Percentiles rank a stretch among this genome's conserved stretches.
Conservation (phyloP, 2,888 invertebrate species). For the Eurytoma californica region DNA sequence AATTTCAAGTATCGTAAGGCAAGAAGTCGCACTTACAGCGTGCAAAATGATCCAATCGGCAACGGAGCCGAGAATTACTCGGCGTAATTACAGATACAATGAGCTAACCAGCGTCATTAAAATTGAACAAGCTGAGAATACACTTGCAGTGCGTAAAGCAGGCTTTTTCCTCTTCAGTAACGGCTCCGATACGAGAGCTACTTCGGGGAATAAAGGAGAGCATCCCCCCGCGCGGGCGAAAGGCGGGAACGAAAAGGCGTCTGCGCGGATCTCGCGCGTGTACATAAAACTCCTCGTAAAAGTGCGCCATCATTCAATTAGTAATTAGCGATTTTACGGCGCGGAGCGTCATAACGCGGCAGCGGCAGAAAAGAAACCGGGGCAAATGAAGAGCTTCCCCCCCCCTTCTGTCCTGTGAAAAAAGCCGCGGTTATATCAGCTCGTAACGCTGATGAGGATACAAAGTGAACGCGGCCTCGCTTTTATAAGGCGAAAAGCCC, state of each 20-base stretch:
- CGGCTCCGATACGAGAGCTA: neutral
- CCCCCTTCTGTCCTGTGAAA: neutral
- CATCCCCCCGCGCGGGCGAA: neutral
- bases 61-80: too few relatives aligned
- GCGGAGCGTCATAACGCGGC: slow-evolving; percentile 36
- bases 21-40: too few relatives aligned
- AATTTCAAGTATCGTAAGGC: too few relatives aligned
- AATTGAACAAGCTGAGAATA: too few relatives aligned
- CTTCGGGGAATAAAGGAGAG: neutral
- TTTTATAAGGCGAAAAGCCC: slow-evolving; percentile 32
- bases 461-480: slow-evolving; percentile 39
- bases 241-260: slow-evolving; percentile 1
- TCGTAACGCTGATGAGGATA: slow-evolving; percentile 47
- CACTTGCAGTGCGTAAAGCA: too few relatives aligned
- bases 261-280: slow-evolving; percentile 3
- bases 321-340: slow-evolving; percentile 53
- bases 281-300: slow-evolving; percentile 49
- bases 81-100: too few relatives aligned
- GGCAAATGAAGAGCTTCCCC: slow-evolving; percentile 41
- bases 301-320: slow-evolving; percentile 51
- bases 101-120: too few relatives aligned
- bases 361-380: slow-evolving; percentile 5
- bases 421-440: slow-evolving; percentile 44
- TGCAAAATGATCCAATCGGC: too few relatives aligned
- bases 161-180: too few relatives aligned